Evolutionary conservation across 2,888 invertebrate species (phyloP).

Genomic region (Microctonus hyperodae): DNA sequence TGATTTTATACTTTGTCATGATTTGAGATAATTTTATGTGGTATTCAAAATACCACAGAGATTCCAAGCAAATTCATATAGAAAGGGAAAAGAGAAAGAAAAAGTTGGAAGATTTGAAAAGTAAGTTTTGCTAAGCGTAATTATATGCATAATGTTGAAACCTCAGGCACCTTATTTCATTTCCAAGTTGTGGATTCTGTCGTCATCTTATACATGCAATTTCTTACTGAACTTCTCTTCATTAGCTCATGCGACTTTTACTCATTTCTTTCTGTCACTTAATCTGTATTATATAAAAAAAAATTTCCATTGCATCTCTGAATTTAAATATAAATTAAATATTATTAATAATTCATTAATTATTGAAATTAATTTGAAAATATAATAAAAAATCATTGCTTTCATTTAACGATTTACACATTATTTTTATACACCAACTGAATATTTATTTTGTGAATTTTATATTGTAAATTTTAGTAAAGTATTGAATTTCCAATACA

Average conservation of each 20-base stretch:
- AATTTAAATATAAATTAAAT: neutral
- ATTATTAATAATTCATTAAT: neutral
- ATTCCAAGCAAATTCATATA: neutral
- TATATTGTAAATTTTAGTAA: neutral
- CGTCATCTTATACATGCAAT: neutral
- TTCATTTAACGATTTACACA: too few species aligned
- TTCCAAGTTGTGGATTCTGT: slow-evolving; percentile 2
- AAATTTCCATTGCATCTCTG: neutral
- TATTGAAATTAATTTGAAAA: neutral
- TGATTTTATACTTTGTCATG: neutral
- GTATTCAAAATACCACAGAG: neutral
- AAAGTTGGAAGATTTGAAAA: neutral
- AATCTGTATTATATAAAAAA: neutral
- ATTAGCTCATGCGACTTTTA: neutral
- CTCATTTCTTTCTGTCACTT: neutral
- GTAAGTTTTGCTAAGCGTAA: slow-evolving; percentile 5
- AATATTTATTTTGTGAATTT: neutral
- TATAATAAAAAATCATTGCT: too few species aligned
- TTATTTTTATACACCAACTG: too few species aligned
- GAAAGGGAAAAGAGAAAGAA: neutral
- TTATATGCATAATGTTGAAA: slow-evolving; percentile 8
- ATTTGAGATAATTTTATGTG: neutral
- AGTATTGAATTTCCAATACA: neutral
- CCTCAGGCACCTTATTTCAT: neutral
- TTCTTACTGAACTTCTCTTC: slow-evolving; percentile 7